Percentiles rank a stretch among this genome's conserved stretches.
Evolutionary conservation across 2,888 invertebrate genomes (phyloP).

Genomic region (Drosophila diplacantha): DNA sequence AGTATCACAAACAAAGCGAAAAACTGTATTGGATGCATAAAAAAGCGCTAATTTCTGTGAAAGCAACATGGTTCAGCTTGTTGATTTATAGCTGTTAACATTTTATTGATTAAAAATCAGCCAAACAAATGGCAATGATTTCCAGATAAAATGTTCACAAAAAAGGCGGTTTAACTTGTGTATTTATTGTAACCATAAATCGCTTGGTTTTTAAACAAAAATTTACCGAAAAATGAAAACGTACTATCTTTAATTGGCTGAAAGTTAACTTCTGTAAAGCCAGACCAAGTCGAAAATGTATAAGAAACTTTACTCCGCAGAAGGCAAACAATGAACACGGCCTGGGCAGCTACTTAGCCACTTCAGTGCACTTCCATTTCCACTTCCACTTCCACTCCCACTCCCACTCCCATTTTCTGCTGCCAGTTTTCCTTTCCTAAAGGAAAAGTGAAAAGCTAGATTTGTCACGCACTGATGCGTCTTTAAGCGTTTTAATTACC

Average conservation of each 20-base stretch:
- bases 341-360: constrained; percentile 44
- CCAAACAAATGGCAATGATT: constrained; percentile 23
- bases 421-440: constrained; percentile 27
- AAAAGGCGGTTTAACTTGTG: not conserved
- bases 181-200: not conserved
- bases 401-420: constrained; percentile 2
- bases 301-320: constrained; percentile 53
- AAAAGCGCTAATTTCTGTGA: constrained; percentile 18
- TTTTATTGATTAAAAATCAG: constrained; percentile 30
- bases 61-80: constrained; percentile 17
- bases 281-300: constrained; percentile 11
- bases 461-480: constrained; percentile 75
- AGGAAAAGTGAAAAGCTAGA: constrained; percentile 75
- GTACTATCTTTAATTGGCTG: constrained; percentile 4
- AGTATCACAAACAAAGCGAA: not conserved
- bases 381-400: constrained; percentile 4
- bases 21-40: constrained; percentile 3
- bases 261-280: constrained; percentile 12
- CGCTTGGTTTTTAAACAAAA: not conserved
- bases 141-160: constrained; percentile 5
- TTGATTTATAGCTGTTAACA: constrained; percentile 34
- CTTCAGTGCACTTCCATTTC: constrained; percentile 37
- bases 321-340: constrained; percentile 60
- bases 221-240: not conserved
- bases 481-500: constrained; percentile 75